phyloP scores from a whole-genome alignment of 2,888 invertebrate species.

The Parascotia fuliginaria region DNA sequence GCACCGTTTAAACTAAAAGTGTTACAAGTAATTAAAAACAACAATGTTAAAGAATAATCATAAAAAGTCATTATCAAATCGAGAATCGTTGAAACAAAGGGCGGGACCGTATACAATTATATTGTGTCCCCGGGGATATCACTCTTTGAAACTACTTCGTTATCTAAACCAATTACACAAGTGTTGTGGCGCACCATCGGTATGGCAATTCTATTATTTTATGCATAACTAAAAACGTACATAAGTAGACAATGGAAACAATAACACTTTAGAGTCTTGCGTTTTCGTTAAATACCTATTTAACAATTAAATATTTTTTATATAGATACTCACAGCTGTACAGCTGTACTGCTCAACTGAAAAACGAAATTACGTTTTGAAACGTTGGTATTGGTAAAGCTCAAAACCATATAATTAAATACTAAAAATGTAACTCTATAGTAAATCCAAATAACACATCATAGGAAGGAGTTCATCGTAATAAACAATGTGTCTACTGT shows the following conservation, averaged over 20 bases:
- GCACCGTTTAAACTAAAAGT: no score
- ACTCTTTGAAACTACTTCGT: constrained; percentile 80
- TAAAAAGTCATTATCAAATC: constrained; percentile 63
- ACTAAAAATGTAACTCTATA: no score
- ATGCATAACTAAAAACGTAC: constrained; percentile 58
- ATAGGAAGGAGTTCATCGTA: no score
- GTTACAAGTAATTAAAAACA: constrained; percentile 16
- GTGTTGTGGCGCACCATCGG: constrained; percentile 63
- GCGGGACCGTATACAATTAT: constrained; percentile 67
- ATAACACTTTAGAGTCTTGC: background rate
- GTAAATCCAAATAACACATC: no score
- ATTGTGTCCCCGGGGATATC: constrained; percentile 70
- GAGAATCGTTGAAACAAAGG: constrained; percentile 65
- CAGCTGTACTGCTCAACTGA: no score
- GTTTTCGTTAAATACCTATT: background rate
- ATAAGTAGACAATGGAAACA: background rate
- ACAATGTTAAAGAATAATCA: constrained; percentile 30
- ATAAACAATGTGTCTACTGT: no score
- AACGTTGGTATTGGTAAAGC: no score
- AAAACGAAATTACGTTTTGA: no score
- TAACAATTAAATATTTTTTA: no score
- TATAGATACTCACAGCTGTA: no score
- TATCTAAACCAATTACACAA: constrained; percentile 82
- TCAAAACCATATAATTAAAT: no score
- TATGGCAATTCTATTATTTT: constrained; percentile 71